Percentiles rank a stretch among this genome's conserved stretches.
phyloP scores from a whole-genome alignment of 2,888 invertebrate genomes.

The Priocnemis perturbator region DNA sequence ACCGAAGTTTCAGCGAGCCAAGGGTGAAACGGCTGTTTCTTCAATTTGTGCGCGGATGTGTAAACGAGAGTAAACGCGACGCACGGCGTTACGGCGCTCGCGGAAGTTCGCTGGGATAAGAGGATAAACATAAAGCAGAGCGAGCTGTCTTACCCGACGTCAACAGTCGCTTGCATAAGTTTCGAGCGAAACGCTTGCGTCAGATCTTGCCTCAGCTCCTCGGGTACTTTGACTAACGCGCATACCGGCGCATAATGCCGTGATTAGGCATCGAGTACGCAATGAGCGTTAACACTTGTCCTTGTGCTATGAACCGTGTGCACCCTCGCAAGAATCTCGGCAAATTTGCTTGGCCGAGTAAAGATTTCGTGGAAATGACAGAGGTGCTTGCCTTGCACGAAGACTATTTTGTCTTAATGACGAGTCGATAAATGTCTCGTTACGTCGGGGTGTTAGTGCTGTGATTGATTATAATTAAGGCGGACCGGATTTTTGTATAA shows the following conservation, averaged over 20 bases:
- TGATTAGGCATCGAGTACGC: slow-evolving; percentile 17
- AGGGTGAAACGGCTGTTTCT: slow-evolving; percentile 16
- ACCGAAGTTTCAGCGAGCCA: slow-evolving; percentile 14
- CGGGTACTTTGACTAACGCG: slow-evolving; percentile 15
- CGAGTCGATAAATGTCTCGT: too few relatives aligned
- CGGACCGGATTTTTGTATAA: too few relatives aligned
- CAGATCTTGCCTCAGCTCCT: background rate
- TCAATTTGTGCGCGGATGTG: slow-evolving; percentile 12
- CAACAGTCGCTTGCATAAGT: slow-evolving; percentile 61
- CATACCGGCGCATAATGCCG: slow-evolving; percentile 5
- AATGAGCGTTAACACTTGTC: too few relatives aligned
- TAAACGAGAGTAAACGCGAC: slow-evolving; percentile 21
- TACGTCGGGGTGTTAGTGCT: too few relatives aligned
- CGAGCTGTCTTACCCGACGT: slow-evolving; percentile 59
- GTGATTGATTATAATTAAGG: too few relatives aligned
- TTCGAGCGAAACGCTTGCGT: slow-evolving; percentile 22
- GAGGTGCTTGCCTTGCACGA: too few relatives aligned
- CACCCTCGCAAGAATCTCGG: too few relatives aligned
- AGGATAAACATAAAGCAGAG: slow-evolving; percentile 65
- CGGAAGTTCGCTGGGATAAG: slow-evolving; percentile 49
- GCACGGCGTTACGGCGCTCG: background rate
- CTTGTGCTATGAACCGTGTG: too few relatives aligned
- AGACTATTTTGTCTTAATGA: too few relatives aligned
- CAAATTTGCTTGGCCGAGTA: too few relatives aligned
- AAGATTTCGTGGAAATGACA: too few relatives aligned